Base-by-base conservation (phyloP, 1,140 invertebrate genomes). In the Sitophilus oryzae region DNA sequence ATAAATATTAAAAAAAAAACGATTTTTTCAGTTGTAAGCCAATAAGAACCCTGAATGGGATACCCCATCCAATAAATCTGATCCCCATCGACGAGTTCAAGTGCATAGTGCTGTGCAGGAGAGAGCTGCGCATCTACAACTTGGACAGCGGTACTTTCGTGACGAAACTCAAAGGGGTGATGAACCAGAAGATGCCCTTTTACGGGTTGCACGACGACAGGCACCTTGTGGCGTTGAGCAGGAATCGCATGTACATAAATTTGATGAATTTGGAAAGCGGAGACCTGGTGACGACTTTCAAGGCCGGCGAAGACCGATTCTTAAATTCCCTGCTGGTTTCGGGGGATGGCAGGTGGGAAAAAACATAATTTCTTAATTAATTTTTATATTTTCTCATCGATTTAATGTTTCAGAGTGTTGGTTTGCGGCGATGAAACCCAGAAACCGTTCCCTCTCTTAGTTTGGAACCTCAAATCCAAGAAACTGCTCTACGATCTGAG, bases 161-260 rank as follows among this genome's bases (percentile, higher is more conserved):
- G 23, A 82, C 82, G 6, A 83, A 89, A 54, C 69, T 93, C 8
- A 89, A 91, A 66, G 83, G 89, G 25, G 88, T 92, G 2, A 91
- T 93, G 87, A 92, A 92, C 75, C 88, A 92, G 66, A 91, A 91
- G 73, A 91, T 92, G 89, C 88, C 90, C 25, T 91, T 82, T 69
- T 93, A 85, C 73, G 89, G 88, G 1, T 76, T 91, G 3, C 87
- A 91, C 68, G 86, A 89, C 74, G 69, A 80, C 35, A 79, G 81
- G 15, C 88, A 91, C 70, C 73, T 91, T 40, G 89, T 92, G 10
- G 83, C 88, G 11, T 74, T 93, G 11, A 89, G 88, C 1, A 75
- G 90, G 35, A 92, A 92, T 72, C 71, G 90, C 56, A 92, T 93
- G 89, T 91, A 92, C 69, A 88, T 93, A 35, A 91, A 93, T 73